phyloP scores from a whole-genome alignment of 2,113 vertebrate species.

The Henicopernis longicauda region DNA sequence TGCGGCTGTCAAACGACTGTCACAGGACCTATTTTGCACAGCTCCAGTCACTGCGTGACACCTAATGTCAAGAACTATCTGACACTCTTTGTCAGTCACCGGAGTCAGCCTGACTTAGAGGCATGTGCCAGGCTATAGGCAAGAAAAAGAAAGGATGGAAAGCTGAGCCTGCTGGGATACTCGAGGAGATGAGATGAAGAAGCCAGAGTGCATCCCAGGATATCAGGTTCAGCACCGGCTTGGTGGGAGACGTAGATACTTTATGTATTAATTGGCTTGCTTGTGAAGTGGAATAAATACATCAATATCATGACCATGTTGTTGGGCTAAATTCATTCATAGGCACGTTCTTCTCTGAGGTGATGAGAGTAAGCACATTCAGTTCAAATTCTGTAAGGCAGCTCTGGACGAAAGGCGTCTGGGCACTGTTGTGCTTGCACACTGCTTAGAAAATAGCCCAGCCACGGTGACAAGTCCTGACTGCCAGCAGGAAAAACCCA shows the following conservation, averaged over 20 bases:
- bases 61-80: neutral
- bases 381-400: neutral
- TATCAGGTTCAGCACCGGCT: neutral
- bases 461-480: neutral
- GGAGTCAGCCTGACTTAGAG: neutral
- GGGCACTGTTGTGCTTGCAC: neutral
- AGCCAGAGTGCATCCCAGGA: neutral
- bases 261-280: neutral
- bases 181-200: neutral
- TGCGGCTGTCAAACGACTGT: neutral
- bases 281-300: neutral
- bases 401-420: neutral
- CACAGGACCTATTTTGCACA: neutral
- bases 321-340: neutral
- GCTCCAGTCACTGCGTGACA: neutral
- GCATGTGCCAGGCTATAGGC: neutral
- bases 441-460: neutral
- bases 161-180: neutral
- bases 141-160: neutral
- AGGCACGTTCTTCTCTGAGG: rapidly evolving
- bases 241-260: neutral
- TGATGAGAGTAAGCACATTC: neutral
- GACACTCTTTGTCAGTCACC: neutral
- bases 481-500: neutral
- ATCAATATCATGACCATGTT: neutral